Percentiles rank a stretch among this genome's conserved stretches.
phyloP scores from a whole-genome alignment of 2,113 vertebrate genomes.

The Sceloporus tristichus region DNA sequence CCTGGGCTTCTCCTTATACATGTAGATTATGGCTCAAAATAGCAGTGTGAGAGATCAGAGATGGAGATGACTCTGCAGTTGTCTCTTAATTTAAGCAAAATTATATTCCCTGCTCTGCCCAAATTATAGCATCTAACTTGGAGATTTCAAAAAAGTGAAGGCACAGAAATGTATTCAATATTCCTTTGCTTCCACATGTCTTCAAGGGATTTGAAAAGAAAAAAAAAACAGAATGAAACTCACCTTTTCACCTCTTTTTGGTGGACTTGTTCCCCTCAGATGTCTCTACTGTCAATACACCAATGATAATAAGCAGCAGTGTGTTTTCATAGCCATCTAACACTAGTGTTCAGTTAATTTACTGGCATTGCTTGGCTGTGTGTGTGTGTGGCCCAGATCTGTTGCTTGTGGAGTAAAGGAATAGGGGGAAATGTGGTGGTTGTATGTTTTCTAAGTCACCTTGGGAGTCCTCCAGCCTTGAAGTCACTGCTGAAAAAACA shows the following conservation, averaged over 20 bases:
- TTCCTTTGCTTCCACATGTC: background rate
- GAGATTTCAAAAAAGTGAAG: background rate
- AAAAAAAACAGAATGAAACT: background rate
- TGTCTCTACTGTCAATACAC: background rate
- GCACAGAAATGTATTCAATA: background rate
- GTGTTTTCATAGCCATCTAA: background rate
- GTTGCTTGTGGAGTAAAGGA: background rate
- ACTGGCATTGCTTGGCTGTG: background rate
- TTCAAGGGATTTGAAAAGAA: background rate
- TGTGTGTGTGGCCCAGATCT: background rate
- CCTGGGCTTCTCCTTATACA: no score
- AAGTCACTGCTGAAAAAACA: constrained; percentile 40
- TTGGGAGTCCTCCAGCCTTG: constrained; percentile 19
- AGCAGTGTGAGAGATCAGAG: no score
- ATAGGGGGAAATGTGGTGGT: no score
- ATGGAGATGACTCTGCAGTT: no score
- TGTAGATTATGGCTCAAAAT: no score
- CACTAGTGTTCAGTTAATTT: background rate
- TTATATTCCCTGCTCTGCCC: no score
- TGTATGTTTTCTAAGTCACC: background rate
- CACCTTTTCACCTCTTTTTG: background rate
- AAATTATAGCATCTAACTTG: background rate
- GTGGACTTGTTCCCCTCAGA: background rate
- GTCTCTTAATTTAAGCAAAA: no score
- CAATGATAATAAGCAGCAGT: background rate